Evolutionary conservation across 2,888 invertebrate species (phyloP), one percentile per base, ranked within the genome.

Genomic region (Pterostichus niger): DNA sequence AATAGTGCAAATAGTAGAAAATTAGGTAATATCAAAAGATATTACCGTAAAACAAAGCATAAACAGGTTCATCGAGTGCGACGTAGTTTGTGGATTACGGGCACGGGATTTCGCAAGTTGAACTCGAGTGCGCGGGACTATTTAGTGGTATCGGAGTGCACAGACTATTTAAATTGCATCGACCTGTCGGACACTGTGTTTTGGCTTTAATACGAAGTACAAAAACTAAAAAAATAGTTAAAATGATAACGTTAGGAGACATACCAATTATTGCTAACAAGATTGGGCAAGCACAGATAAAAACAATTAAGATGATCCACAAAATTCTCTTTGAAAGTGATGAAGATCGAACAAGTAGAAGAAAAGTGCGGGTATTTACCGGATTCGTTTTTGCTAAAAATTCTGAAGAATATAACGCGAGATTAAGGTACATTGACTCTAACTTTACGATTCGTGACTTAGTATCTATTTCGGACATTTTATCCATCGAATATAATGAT

Each of bases 361-460:
- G 3, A 17, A 68, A 33, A 40, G 35, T 40, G 13, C 33, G 40
- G 9, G 13, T 35, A 40, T 68, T 68, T 68, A 24, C 17, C 7
- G 46, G 73, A 24, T 46, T 73, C 1, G 0, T 5, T 3, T 73
- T 73, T 31, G 24, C 0, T 9, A 73, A 31, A 49, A 24, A 73
- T 17, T 15, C 10, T 24, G 15, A 17, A 2, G 49, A 73, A 73
- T 73, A 46, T 46, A 49, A 73, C 1, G 24, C 44, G 24, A 73
- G 46, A 46, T 3, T 73, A 6, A 17, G 46, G 10, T 73, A 15
- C 13, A 59, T 56, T 40, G 77, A 54, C 11, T 33, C 56, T 33
- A 59, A 54, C 40, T 77, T 77, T 76, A n/a, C 77, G 3, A 17
- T 77, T 6, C 10, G n/a, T n/a, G 77, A 77, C 31, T 77, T 77